Evolutionary conservation across 1,140 invertebrate species (phyloP).

Genomic region (Philotrypesis tridentata): DNA sequence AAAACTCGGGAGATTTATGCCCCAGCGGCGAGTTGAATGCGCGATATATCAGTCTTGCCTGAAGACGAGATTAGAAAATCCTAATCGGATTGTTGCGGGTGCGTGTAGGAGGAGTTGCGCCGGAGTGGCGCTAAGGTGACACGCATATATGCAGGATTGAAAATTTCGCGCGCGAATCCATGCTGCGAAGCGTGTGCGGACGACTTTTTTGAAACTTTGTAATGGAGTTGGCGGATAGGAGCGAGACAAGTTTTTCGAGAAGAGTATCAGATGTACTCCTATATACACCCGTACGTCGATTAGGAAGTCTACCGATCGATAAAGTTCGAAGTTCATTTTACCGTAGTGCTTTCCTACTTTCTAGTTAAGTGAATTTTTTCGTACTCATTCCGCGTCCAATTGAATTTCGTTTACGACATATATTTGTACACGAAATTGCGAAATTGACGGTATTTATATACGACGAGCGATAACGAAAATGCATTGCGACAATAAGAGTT

Average conservation of each 20-base stretch:
- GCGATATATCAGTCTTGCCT: constrained; percentile 32
- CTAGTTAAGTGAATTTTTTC: not conserved
- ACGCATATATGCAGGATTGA: constrained; percentile 10
- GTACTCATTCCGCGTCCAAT: not conserved
- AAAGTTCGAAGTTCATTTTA: not conserved
- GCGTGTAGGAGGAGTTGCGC: constrained; percentile 11
- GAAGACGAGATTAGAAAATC: constrained; percentile 46
- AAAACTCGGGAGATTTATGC: constrained; percentile 38
- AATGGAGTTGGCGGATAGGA: not conserved
- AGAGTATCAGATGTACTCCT: too few species aligned
- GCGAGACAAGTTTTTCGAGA: not conserved
- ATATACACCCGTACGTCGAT: not conserved
- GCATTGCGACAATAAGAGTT: not conserved
- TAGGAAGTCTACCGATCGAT: not conserved
- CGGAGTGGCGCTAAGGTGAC: constrained; percentile 5
- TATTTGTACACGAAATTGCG: not conserved
- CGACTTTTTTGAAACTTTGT: not conserved
- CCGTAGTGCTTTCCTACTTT: not conserved
- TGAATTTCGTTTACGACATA: not conserved
- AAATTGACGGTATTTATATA: not conserved
- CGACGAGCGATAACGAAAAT: not conserved
- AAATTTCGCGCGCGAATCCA: constrained; percentile 9
- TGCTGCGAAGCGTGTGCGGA: constrained; percentile 1
- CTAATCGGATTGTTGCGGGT: constrained; percentile 35
- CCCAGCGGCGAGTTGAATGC: constrained; percentile 19